Conservation (phyloP, 2,888 invertebrate genomes). For the Spisula solida region DNA sequence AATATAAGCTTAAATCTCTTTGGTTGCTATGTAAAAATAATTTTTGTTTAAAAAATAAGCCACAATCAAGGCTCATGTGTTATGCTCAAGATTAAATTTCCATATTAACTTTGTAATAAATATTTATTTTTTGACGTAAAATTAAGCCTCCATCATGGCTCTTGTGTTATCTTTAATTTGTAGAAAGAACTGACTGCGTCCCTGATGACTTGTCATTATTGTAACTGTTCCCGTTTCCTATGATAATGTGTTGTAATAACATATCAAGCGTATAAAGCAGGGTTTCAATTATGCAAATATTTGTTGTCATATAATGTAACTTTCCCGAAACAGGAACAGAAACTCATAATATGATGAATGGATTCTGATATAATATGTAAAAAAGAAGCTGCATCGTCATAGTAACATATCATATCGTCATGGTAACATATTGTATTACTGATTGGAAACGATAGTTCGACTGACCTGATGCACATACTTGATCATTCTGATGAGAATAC, state of each 20-base stretch:
- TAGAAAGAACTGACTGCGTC: neutral
- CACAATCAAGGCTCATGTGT: too few species aligned
- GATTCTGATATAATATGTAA: neutral
- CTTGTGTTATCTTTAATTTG: neutral
- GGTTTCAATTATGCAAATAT: conserved; percentile 16
- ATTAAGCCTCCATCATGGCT: neutral
- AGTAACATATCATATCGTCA: neutral
- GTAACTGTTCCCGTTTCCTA: neutral
- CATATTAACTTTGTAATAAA: too few species aligned
- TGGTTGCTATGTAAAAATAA: too few species aligned
- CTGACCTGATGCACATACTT: too few species aligned
- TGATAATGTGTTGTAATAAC: neutral
- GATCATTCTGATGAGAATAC: too few species aligned
- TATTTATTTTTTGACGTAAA: neutral
- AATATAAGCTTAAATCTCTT: too few species aligned
- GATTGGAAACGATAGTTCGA: too few species aligned
- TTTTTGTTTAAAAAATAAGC: neutral
- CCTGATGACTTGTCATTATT: neutral
- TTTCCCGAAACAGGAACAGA: too few species aligned
- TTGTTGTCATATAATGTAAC: neutral
- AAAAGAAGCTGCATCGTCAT: neutral
- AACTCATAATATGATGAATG: neutral
- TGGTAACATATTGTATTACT: too few species aligned
- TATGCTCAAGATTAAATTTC: neutral
- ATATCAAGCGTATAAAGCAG: neutral